Conservation (phyloP, 2,797 vertebrate species). For the Momotus momota region DNA sequence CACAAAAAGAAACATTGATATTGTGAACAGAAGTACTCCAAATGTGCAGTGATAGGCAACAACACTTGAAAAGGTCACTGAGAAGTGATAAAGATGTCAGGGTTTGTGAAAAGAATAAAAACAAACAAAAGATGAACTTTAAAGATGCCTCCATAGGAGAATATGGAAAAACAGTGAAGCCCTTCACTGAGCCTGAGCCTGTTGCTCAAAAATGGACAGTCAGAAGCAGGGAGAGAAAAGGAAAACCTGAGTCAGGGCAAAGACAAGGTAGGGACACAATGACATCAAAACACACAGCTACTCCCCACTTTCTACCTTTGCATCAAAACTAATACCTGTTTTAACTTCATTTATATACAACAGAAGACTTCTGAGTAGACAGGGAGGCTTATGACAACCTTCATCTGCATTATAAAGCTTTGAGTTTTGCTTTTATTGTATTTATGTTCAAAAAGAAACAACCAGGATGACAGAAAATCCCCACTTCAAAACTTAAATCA, state of each 20-base stretch:
- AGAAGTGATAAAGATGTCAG: not conserved
- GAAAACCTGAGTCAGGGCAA: not conserved
- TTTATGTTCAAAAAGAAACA: not conserved
- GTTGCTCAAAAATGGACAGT: not conserved
- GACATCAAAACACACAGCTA: not conserved
- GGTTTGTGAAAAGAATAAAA: not conserved
- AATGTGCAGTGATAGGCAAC: not conserved
- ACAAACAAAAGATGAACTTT: not conserved
- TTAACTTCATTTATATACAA: not conserved
- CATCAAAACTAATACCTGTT: not conserved
- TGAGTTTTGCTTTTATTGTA: not conserved
- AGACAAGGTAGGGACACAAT: not conserved
- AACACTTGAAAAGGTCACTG: not conserved
- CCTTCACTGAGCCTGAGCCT: not conserved
- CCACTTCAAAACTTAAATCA: not conserved
- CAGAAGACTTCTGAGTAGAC: not conserved
- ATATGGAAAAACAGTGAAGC: not conserved
- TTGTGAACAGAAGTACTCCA: not conserved
- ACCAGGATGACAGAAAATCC: not conserved
- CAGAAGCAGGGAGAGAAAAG: not conserved
- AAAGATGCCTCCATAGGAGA: not conserved
- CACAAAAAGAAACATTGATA: not conserved
- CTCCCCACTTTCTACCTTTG: not conserved
- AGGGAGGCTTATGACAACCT: not conserved
- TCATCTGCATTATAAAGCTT: not conserved